Evolutionary conservation across 92 coral and sea anemone species (phyloP), one percentile per base, ranked within the genome.

Genomic region (Epizoanthus rinbou): DNA sequence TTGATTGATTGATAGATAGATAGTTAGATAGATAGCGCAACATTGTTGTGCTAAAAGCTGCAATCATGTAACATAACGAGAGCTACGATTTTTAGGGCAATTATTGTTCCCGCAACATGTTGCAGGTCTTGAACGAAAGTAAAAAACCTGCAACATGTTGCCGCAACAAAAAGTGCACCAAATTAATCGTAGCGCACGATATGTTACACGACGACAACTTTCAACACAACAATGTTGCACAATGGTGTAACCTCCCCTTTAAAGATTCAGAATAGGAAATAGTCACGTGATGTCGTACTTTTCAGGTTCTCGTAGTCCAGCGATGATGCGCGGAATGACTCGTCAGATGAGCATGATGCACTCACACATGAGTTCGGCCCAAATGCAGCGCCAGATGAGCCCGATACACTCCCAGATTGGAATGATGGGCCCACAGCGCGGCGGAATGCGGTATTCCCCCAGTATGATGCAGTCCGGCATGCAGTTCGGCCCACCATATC

Each of bases 401-500:
- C 33, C 37, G 5, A 78, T 78, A 58, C 69, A 64, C 8, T 24
- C 15, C n/a, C 41, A 9, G 5, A 8, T 9, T 11, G 54, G 54
- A 0, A 50, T 43, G 50, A 50, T 50, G 14, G 54, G 54, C 8
- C 58, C 82, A 0, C 70, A 69, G 6, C 70, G 71, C 18, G 71
- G 70, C 19, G 82, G 82, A 9, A 11, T 78, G 19, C 82, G 82
- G 6, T 71, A 71, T 19, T 78, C 82, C 6, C 0, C 45, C 58
- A 78, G 82, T 15, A 78, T 78, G 82, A 78, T 78, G 73, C 73
- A 68, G 2, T 4, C 45, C 8, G 73, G 73, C 19, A 68, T 68
- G 82, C 82, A 69, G 16, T 60, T 35, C 10, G 82, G 71, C 14
- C 82, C 82, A 23, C 82, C 82, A 37, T 78, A 60, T 41, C 59